Evolutionary conservation across 1,140 invertebrate genomes (phyloP).

Genomic region (Bathynomus jamesi): DNA sequence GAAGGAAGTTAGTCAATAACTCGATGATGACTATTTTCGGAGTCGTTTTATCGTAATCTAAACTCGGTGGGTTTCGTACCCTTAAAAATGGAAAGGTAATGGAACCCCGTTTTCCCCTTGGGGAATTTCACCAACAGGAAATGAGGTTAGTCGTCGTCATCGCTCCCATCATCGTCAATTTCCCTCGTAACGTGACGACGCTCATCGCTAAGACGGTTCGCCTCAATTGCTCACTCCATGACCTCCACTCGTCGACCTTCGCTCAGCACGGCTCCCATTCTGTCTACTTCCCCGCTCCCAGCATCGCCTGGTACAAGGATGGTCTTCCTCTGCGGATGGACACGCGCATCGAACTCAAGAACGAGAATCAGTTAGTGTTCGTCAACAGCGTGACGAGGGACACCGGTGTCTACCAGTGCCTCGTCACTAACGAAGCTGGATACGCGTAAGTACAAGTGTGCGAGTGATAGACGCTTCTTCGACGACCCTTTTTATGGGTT

Average conservation of each 20-base stretch:
- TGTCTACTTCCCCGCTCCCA: constrained; percentile 52
- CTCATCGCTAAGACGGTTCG: constrained; percentile 59
- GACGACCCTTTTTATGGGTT: too few relatives aligned
- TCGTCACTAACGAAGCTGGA: constrained; percentile 59
- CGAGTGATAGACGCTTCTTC: too few relatives aligned
- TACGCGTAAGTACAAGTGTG: constrained; percentile 48
- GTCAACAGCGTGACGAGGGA: constrained; percentile 57
- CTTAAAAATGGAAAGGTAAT: too few relatives aligned
- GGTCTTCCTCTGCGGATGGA: constrained; percentile 38
- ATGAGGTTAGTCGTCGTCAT: too few relatives aligned
- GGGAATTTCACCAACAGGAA: too few relatives aligned
- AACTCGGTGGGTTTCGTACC: too few relatives aligned
- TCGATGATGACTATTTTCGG: too few relatives aligned
- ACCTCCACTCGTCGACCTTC: background rate
- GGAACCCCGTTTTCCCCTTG: too few relatives aligned
- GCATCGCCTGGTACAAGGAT: constrained; percentile 58
- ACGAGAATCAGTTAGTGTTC: constrained; percentile 48
- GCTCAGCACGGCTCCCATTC: background rate
- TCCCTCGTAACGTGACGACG: constrained; percentile 51
- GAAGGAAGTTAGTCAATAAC: too few relatives aligned
- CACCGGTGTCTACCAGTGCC: constrained; percentile 67
- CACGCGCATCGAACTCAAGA: constrained; percentile 49
- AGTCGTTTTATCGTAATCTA: too few relatives aligned
- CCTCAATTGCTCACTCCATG: constrained; percentile 60
- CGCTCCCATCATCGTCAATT: too few relatives aligned